Evolutionary conservation across 92 coral and sea anemone genomes (phyloP), one percentile per base, ranked within the genome.

Genomic region (Desmophyllum pertusum): DNA sequence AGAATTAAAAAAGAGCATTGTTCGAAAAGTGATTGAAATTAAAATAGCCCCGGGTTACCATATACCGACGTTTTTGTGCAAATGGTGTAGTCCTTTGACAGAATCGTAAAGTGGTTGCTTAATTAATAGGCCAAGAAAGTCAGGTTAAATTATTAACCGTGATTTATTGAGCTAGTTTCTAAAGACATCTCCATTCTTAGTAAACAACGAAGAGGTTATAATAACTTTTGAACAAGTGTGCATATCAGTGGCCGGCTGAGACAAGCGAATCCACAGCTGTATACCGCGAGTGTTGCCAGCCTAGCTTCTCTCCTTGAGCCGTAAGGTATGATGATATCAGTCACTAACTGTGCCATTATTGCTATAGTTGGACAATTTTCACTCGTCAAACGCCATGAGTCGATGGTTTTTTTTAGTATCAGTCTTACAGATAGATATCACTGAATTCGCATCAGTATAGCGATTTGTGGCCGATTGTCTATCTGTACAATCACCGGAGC

Each of bases 1-100:
- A 31, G 68, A 51, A 80, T 80, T 80, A 68, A 80, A 80, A 31
- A 64, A 15, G 36, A 57, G 45, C 38, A 41, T 79, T 79, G 84
- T 79, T 79, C 63, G 37, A 46, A 65, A 43, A 65, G 62, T 35
- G 46, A 30, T 77, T 80, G 51, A 68, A 80, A 80, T 67, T 67
- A 67, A 70, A 67, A 67, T 50, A 40, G 84, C 84, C 76, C 14
- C 33, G 71, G 84, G 84, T 36, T 57, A 61, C 66, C 30, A 38
- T 43, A 11, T 9, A n/a, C 69, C 52, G 70, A 23, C 55, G 62
- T 69, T 80, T n/a, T 80, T 67, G 33, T 1, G 39, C 39, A 35
- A 43, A 50, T 68, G 68, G 41, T 40, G 82, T 35, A n/a, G 31
- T 37, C 17, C 42, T 35, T 50, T 36, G 55, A 46, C 25, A 46